Base-by-base conservation (phyloP, 2,888 invertebrate species). In the Prosopocoilus inquinatus region DNA sequence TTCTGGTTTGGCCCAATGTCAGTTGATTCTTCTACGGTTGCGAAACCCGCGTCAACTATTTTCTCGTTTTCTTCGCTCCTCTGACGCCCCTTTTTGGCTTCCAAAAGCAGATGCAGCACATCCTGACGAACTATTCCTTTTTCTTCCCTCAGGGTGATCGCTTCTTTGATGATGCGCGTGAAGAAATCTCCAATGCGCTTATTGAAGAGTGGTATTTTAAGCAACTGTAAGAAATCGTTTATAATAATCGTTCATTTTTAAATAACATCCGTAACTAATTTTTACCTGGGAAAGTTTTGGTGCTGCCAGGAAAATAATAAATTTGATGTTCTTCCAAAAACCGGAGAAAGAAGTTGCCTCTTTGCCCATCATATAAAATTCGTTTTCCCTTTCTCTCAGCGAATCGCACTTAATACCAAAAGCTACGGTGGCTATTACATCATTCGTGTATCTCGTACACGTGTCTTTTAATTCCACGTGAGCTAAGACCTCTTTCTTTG, bases 351-450 rank as follows among this genome's bases (percentile, higher is more conserved):
- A 15, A 7, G 80, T 78, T 13, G 77, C 67, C 8, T 67, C 69
- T 48, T 77, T 79, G 34, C 82, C 81, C 73, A 77, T 79, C 33
- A 60, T 53, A 57, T 78, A 83, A 64, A 84, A 84, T 15, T 78
- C 66, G 59, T 83, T 83, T 1, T 80, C 66, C 3, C 68, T 70
- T 0, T 83, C 75, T 1, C 69, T 66, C 9, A 79, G 75, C 0
- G 84, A 83, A 62, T 84, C 76, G 1, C 82, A 77, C 57, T 80
- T 75, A 53, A 1, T 50, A 47, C 81, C 81, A 51, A 80, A 81
- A 2, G 79, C 81, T 38, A 78, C 75, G 0, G 79, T 73, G 0
- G 80, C 81, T 47, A 81, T 81, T 7, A 81, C 78, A 60, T 81
- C 80, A 53, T 77, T 80, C 0, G 80, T 70, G 55, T 74, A 81